Evolutionary conservation across 2,113 vertebrate species (phyloP).

Genomic region (Damaliscus lunatus): DNA sequence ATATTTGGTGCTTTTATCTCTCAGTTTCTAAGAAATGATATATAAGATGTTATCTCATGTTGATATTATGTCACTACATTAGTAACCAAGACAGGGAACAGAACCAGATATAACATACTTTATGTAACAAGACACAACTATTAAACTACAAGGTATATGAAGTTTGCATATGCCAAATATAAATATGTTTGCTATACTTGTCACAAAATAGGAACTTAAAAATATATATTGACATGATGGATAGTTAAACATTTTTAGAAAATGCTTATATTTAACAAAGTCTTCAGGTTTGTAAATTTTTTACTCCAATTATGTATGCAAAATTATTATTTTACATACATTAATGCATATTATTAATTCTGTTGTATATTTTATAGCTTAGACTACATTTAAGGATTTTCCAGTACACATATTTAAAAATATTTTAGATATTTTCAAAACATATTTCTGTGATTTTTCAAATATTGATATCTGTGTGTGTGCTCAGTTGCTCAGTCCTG

Average conservation of each 20-base stretch:
- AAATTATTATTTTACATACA: not conserved
- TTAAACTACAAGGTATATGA: not conserved
- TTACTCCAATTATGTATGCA: not conserved
- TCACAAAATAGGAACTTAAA: not conserved
- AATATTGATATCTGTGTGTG: not conserved
- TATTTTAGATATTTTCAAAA: slow-evolving; percentile 14
- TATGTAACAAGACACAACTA: not conserved
- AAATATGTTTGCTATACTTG: not conserved
- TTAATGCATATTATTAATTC: not conserved
- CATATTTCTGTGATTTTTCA: not conserved
- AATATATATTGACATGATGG: not conserved
- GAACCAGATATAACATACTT: not conserved
- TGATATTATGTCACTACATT: not conserved
- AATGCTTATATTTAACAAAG: not conserved
- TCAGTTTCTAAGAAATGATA: not conserved
- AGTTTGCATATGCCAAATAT: not conserved
- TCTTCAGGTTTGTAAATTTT: not conserved
- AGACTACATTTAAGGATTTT: slow-evolving; percentile 9
- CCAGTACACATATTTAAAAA: not conserved
- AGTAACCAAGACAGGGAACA: not conserved
- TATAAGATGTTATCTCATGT: not conserved
- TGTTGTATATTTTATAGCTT: not conserved
- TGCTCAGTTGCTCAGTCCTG: not conserved
- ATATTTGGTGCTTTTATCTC: not conserved
- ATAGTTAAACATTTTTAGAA: not conserved